These are phyloP conservation scores for Acanthosoma haemorrhoidale DNA, from an alignment of 2,888 invertebrate genomes.

Conservation along the genomic window DNA sequence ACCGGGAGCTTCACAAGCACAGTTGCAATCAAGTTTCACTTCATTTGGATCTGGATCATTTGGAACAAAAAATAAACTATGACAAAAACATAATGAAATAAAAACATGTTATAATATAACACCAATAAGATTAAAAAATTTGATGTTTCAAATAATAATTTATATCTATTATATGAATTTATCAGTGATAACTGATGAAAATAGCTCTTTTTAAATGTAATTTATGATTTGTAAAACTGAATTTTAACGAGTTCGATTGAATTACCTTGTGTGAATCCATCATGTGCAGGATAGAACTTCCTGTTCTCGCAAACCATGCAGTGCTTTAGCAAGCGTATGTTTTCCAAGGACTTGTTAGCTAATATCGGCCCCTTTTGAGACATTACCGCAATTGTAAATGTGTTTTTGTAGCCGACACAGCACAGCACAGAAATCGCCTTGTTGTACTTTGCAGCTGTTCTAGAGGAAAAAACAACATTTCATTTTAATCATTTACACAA, in stretches of 20 bases:
- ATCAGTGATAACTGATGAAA: no score
- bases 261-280: conserved; percentile 42
- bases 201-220: no score
- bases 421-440: conserved; percentile 42
- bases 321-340: conserved; percentile 41
- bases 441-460: conserved; percentile 43
- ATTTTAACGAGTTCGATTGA: no score
- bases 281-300: conserved; percentile 41
- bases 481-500: no score
- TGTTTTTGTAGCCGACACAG: conserved; percentile 40
- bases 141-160: no score
- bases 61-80: no score
- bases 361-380: conserved; percentile 41
- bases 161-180: no score
- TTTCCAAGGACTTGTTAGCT: conserved; percentile 41
- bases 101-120: no score
- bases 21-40: conserved; percentile 31
- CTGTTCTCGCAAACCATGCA: conserved; percentile 44
- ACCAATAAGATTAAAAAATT: no score
- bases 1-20: conserved; percentile 35
- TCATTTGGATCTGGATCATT: conserved; percentile 28
- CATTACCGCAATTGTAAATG: conserved; percentile 42
- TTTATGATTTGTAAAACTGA: no score
- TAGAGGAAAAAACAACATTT: conserved; percentile 26
- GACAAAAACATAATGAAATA: no score